Evolutionary conservation across 2,888 invertebrate genomes (phyloP).

Genomic region (Polydesmus complanatus): DNA sequence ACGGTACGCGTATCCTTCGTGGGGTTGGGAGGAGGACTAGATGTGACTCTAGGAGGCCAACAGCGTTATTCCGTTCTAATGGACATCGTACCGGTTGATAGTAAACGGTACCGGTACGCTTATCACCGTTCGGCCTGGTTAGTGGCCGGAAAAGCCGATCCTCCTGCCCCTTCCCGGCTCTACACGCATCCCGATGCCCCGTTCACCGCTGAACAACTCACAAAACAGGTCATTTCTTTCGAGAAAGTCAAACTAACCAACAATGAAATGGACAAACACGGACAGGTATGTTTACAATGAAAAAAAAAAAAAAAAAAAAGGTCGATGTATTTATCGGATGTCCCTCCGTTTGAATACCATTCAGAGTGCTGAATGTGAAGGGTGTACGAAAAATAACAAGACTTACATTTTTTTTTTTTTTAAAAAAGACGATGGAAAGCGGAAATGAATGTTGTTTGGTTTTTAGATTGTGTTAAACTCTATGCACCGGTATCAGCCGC

Average conservation of each 20-base stretch:
- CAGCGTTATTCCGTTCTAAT: slow-evolving; percentile 57
- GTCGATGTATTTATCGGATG: too few species aligned
- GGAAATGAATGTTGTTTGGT: not conserved
- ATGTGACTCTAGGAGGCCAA: slow-evolving; percentile 49
- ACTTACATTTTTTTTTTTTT: too few species aligned
- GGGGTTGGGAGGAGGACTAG: too few species aligned
- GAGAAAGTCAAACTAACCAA: slow-evolving; percentile 73
- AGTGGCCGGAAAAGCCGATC: slow-evolving; percentile 65
- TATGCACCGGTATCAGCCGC: slow-evolving; percentile 98
- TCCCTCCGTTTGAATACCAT: too few species aligned
- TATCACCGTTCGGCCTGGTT: slow-evolving; percentile 71
- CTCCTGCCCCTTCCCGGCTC: slow-evolving; percentile 53
- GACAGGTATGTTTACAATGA: slow-evolving; percentile 61
- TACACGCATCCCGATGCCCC: slow-evolving; percentile 68
- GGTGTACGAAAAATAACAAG: too few species aligned
- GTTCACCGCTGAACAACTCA: slow-evolving; percentile 61
- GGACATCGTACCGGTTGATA: slow-evolving; percentile 67
- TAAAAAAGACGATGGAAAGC: too few species aligned
- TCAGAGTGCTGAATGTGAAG: too few species aligned
- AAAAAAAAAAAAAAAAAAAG: too few species aligned
- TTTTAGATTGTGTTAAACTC: slow-evolving; percentile 93
- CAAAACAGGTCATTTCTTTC: slow-evolving; percentile 64
- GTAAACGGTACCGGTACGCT: slow-evolving; percentile 63
- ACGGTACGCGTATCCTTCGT: slow-evolving; percentile 60
- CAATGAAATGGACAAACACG: slow-evolving; percentile 64